These are phyloP conservation scores for Ciconia stormi DNA, from an alignment of 2,113 vertebrate genomes.

Conservation along the genomic window DNA sequence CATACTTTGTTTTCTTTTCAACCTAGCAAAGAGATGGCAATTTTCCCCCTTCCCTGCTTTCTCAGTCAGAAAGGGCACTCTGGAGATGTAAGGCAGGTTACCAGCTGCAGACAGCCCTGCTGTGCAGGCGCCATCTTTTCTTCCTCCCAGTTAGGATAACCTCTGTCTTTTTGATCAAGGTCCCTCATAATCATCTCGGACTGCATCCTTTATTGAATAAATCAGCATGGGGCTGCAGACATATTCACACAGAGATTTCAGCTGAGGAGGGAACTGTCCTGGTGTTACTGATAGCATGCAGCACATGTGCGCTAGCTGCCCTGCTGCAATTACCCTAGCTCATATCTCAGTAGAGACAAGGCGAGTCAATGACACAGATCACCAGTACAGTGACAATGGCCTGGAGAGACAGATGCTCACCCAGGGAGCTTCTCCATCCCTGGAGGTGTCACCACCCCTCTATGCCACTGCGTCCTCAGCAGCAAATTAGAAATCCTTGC, in stretches of 20 bases:
- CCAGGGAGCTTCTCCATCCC: not conserved
- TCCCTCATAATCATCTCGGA: not conserved
- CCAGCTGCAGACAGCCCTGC: not conserved
- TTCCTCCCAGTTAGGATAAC: not conserved
- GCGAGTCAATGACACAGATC: not conserved
- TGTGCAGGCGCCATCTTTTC: not conserved
- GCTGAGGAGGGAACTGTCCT: not conserved
- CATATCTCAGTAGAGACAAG: not conserved
- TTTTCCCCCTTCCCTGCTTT: not conserved
- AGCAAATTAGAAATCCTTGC: not conserved
- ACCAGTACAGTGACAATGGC: not conserved
- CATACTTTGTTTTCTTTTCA: slow-evolving; percentile 65
- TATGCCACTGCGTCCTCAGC: too few species aligned
- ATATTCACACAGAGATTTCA: not conserved
- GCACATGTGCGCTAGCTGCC: rapidly evolving
- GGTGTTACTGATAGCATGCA: not conserved
- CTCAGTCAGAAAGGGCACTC: not conserved
- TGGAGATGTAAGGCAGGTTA: not conserved
- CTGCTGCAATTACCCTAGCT: not conserved
- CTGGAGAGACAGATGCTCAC: not conserved
- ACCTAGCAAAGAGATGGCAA: not conserved
- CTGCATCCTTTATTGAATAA: not conserved
- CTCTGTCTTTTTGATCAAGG: not conserved
- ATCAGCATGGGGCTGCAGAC: not conserved
- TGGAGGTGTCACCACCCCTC: not conserved